Percentiles rank a stretch among this genome's conserved stretches.
phyloP scores from a whole-genome alignment of 2,113 vertebrate genomes.

The Protobothrops flavoviridis region DNA sequence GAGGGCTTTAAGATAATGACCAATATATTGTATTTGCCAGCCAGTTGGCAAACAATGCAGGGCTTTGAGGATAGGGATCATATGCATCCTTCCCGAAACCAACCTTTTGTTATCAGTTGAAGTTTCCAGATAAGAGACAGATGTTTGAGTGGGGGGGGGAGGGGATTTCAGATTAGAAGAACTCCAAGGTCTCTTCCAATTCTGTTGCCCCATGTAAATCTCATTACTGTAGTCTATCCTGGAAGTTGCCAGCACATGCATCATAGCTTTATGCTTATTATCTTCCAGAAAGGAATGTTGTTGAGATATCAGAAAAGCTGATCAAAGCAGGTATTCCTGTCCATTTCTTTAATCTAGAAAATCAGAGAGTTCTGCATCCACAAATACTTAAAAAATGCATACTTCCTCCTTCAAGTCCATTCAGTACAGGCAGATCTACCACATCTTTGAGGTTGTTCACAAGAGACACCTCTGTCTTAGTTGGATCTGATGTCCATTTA shows the following conservation, averaged over 20 bases:
- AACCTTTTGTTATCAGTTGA: background rate
- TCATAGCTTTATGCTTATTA: background rate
- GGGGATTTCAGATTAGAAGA: background rate
- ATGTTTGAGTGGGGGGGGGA: background rate
- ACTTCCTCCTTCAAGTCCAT: background rate
- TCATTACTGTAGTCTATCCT: background rate
- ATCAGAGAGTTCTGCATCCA: background rate
- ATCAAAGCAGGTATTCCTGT: background rate
- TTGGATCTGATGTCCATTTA: background rate
- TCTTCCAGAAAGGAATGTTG: background rate
- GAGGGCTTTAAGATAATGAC: background rate
- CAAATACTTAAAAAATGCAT: background rate
- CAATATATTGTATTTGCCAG: too few species aligned
- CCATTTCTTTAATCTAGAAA: background rate
- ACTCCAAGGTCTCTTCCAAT: background rate
- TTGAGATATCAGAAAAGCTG: background rate
- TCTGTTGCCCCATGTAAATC: background rate
- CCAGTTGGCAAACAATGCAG: background rate
- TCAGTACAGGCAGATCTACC: background rate
- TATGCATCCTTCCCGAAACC: background rate
- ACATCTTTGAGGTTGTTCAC: background rate
- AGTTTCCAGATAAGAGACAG: background rate
- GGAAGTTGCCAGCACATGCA: background rate
- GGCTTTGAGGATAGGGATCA: background rate
- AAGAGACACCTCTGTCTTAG: background rate